phyloP scores from a whole-genome alignment of 2,797 vertebrate species.

The Florisuga fusca region DNA sequence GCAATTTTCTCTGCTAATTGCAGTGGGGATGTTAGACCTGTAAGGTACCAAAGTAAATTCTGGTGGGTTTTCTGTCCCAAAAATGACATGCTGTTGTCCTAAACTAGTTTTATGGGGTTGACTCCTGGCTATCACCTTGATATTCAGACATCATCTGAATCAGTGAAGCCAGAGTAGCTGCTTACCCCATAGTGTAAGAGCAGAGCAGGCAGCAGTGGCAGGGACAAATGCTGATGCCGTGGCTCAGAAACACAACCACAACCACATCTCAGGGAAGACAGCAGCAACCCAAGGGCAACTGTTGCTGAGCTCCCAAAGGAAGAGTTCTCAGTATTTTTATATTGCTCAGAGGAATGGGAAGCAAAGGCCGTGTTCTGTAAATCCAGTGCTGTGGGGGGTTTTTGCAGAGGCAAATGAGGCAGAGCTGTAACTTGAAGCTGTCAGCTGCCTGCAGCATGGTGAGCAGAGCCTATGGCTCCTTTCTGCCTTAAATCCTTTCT shows the following conservation, averaged over 20 bases:
- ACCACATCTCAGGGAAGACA: fast-evolving
- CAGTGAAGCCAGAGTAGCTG: neutral
- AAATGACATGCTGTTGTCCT: neutral
- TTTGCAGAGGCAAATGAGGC: constrained; percentile 57
- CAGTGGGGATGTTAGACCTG: neutral
- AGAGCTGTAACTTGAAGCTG: constrained; percentile 21
- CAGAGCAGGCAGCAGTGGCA: fast-evolving
- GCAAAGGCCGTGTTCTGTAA: constrained; percentile 56
- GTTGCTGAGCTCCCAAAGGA: constrained; percentile 51
- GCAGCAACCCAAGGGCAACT: constrained; percentile 11
- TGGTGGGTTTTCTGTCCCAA: neutral
- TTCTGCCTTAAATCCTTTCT: too few relatives aligned
- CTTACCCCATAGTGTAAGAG: neutral
- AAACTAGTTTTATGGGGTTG: neutral
- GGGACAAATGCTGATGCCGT: fast-evolving
- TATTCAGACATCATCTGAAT: neutral
- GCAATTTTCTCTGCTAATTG: neutral
- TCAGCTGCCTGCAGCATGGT: fast-evolving
- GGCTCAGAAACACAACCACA: neutral
- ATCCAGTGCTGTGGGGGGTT: neutral
- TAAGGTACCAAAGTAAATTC: neutral
- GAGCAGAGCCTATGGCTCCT: neutral
- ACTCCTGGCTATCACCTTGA: neutral
- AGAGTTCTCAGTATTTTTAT: constrained; percentile 46
- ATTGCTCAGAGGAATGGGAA: constrained; percentile 28